Conservation (phyloP, 2,797 vertebrate species). For the Pipistrellus kuhlii region DNA sequence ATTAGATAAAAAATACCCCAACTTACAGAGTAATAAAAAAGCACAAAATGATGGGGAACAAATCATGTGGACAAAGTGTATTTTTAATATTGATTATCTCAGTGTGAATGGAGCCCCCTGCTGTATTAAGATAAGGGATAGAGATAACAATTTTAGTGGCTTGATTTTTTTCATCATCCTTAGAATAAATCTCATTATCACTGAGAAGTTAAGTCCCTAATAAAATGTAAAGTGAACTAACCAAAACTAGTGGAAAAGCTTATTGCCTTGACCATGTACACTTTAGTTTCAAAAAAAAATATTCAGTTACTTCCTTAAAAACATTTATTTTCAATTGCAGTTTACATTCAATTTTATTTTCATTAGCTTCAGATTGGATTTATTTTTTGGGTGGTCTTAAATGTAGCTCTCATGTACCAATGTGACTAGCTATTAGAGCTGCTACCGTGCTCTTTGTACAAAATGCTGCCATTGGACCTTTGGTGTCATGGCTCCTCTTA, state of each 20-base stretch:
- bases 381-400: slow-evolving; percentile 38
- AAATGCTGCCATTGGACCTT: slow-evolving; percentile 66
- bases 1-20: slow-evolving; percentile 26
- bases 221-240: slow-evolving; percentile 41
- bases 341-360: not conserved
- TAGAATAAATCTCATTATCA: not conserved
- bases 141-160: not conserved
- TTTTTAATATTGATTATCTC: not conserved
- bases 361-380: not conserved
- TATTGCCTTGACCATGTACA: not conserved
- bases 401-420: not conserved
- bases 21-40: not conserved
- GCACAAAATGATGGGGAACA: not conserved
- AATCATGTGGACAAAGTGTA: not conserved
- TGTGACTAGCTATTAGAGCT: slow-evolving; percentile 42
- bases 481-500: slow-evolving; percentile 32
- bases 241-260: not conserved
- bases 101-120: not conserved
- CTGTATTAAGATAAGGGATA: not conserved
- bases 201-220: not conserved
- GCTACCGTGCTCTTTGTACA: slow-evolving; percentile 44
- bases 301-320: slow-evolving; percentile 38
- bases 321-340: not conserved
- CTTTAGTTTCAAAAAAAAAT: slow-evolving; percentile 54
- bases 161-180: not conserved